Base-by-base conservation (phyloP, 2,888 invertebrate species). In the Megalurothrips usitatus region DNA sequence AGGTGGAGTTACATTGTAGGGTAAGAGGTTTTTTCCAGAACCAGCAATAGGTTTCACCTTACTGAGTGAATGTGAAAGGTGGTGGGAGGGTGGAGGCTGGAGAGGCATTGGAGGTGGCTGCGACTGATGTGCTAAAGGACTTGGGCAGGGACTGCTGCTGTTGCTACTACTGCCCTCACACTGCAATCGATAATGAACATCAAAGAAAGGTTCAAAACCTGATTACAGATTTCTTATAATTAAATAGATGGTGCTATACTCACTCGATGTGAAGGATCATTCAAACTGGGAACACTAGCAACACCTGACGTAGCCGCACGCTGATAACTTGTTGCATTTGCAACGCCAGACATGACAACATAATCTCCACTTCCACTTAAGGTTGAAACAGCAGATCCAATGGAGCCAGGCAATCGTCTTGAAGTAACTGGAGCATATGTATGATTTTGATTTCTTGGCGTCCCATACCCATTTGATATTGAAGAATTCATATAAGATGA, bases 1-100 rank as follows among this genome's bases (percentile, higher is more conserved):
- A 8, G 96, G 95, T 75, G 96, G 96, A 79, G 96, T 96, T 47
- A 96, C 94, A 87, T 94, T 96, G 85, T 94, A 96, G 0, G 96
- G 95, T 83, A 96, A 88, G 81, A 96, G 88, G 84, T 93, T 94
- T 86, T 95, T 92, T 23, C 89, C 90, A 81, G 83, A 82, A 86
- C 86, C 48, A 85, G 82, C 48, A 84, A 83, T 81, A n/a, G 82
- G 83, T 82, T 84, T 85, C 82, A 84, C 82, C 85, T 86, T 84
- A 85, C 87, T 26, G 80, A 75, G 68, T 91, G 82, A 91, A 86
- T 86, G 68, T 91, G 91, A 19, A 91, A 26, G 68, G 89, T 88
- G 81, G 89, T 89, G 84, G 89, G 90, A 90, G 82, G 90, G 89
- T 68, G 87, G 88, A 23, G 90, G 90, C 78, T 89, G 85, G 14